Conservation (phyloP, 1,140 invertebrate species). For the Cephus cinctus region DNA sequence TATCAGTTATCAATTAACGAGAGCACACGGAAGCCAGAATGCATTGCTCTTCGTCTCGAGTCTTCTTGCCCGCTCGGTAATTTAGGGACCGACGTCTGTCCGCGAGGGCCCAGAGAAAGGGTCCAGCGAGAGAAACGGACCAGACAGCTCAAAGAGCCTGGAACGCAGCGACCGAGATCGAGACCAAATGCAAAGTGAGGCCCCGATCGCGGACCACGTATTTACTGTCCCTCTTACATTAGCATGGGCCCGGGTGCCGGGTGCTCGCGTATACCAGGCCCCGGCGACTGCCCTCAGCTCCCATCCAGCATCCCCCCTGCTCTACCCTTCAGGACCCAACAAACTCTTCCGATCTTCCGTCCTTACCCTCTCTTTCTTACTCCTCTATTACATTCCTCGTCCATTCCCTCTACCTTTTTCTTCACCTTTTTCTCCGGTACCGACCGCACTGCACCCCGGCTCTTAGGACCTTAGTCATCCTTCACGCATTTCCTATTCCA, state of each 20-base stretch:
- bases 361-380: too few relatives aligned
- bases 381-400: too few relatives aligned
- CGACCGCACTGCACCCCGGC: too few relatives aligned
- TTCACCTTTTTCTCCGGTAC: too few relatives aligned
- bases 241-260: too few relatives aligned
- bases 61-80: slow-evolving; percentile 31
- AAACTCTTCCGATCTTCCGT: too few relatives aligned
- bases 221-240: not conserved
- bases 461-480: too few relatives aligned
- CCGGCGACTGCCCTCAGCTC: not conserved
- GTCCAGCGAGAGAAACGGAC: slow-evolving; percentile 7
- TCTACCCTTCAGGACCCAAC: too few relatives aligned
- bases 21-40: slow-evolving; percentile 35
- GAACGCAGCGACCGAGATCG: slow-evolving; percentile 28
- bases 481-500: too few relatives aligned
- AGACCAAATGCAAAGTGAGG: slow-evolving; percentile 52
- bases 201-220: slow-evolving; percentile 1
- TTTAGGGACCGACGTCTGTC: slow-evolving; percentile 46
- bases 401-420: too few relatives aligned
- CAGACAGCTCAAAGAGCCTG: slow-evolving; percentile 44
- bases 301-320: too few relatives aligned
- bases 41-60: slow-evolving; percentile 30
- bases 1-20: slow-evolving; percentile 53
- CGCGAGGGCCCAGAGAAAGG: slow-evolving; percentile 1
- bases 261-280: too few relatives aligned